A percentile compares a stretch with the other conserved stretches of the same genome.
Evolutionary conservation across 2,888 invertebrate species (phyloP).

Genomic region (Leptinotarsa peninsularis): DNA sequence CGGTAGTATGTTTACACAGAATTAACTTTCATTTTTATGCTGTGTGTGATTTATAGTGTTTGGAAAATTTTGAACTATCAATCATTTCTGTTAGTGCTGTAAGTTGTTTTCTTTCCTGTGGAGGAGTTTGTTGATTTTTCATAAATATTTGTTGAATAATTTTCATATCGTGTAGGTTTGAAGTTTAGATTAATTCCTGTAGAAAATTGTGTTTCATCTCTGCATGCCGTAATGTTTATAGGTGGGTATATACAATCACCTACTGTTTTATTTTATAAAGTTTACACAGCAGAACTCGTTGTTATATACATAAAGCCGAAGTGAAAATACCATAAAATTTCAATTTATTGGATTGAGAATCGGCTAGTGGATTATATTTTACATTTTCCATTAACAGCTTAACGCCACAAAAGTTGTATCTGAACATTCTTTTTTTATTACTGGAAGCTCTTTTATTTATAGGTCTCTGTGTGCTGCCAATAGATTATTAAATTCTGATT

Average conservation of each 20-base stretch:
- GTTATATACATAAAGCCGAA: too few relatives aligned
- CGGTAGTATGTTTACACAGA: conserved; percentile 5
- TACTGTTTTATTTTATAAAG: too few relatives aligned
- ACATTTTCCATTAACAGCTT: too few relatives aligned
- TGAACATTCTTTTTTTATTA: too few relatives aligned
- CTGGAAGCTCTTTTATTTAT: too few relatives aligned
- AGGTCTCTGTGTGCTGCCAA: too few relatives aligned
- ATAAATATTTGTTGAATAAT: neutral
- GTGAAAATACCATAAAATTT: too few relatives aligned
- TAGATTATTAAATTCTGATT: too few relatives aligned
- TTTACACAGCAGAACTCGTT: too few relatives aligned
- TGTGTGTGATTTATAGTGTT: conserved; percentile 5
- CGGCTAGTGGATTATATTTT: too few relatives aligned
- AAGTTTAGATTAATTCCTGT: neutral
- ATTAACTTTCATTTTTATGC: conserved; percentile 13
- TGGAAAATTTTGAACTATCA: neutral
- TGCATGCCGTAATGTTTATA: neutral
- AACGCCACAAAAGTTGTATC: too few relatives aligned
- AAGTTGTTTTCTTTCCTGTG: neutral
- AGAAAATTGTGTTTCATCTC: neutral
- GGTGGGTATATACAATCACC: neutral
- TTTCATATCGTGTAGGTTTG: neutral
- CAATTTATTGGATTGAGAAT: too few relatives aligned
- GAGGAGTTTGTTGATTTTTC: neutral
- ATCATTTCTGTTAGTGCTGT: neutral